These are phyloP conservation scores for Noctua janthina DNA, from an alignment of 2,888 invertebrate species.

Conservation along the genomic window DNA sequence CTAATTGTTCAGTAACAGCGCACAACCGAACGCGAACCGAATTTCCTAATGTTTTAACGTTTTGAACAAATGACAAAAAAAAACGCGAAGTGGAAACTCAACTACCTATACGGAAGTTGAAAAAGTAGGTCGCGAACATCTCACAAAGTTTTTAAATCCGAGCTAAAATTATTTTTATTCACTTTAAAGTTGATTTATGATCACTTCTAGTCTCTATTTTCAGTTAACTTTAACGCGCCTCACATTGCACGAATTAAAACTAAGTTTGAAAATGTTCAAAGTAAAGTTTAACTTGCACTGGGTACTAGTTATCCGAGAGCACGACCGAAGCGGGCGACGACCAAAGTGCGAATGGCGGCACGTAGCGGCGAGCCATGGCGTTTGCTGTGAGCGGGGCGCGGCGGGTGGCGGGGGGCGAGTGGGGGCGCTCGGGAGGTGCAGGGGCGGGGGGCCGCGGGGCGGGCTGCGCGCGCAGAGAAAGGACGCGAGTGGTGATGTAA, in stretches of 20 bases:
- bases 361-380: slow-evolving; percentile 81
- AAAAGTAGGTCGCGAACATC: slow-evolving; percentile 86
- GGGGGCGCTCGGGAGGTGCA: slow-evolving; percentile 81
- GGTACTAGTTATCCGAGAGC: slow-evolving; percentile 70
- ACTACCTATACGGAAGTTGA: slow-evolving; percentile 81
- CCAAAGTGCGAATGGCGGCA: slow-evolving; percentile 87
- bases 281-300: slow-evolving; percentile 81
- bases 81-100: slow-evolving; percentile 79
- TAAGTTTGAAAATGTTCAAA: slow-evolving; percentile 74
- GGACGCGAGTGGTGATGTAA: slow-evolving; percentile 89
- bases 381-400: slow-evolving; percentile 78
- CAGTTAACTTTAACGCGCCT: slow-evolving; percentile 63
- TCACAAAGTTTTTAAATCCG: slow-evolving; percentile 73
- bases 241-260: slow-evolving; percentile 69
- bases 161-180: slow-evolving; percentile 66
- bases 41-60: slow-evolving; percentile 60
- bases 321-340: slow-evolving; percentile 81
- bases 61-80: slow-evolving; percentile 68
- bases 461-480: slow-evolving; percentile 89
- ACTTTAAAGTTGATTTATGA: slow-evolving; percentile 72
- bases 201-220: slow-evolving; percentile 74
- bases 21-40: slow-evolving; percentile 67
- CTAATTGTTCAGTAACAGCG: slow-evolving; percentile 66
- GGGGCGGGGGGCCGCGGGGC: slow-evolving; percentile 72
- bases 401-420: slow-evolving; percentile 60